Evolutionary conservation across 2,113 vertebrate species (phyloP).

Genomic region (Talpa occidentalis): DNA sequence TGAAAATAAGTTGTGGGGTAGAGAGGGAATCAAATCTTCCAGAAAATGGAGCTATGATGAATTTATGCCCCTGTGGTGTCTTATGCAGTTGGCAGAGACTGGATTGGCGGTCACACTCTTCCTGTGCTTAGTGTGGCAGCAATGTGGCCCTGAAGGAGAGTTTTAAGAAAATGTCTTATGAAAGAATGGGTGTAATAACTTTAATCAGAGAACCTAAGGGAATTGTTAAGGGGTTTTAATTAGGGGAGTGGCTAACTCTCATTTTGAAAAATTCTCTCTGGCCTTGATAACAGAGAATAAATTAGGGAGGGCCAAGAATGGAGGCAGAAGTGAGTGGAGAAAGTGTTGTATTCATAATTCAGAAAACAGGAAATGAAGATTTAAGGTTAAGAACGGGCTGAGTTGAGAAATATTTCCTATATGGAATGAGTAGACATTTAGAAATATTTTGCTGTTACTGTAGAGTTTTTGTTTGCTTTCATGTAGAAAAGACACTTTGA

Average conservation of each 20-base stretch:
- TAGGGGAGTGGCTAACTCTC: neutral
- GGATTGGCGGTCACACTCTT: neutral
- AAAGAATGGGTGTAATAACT: neutral
- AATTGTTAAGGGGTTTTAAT: conserved; percentile 52
- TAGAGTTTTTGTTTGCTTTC: neutral
- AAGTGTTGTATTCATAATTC: neutral
- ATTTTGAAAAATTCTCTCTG: conserved; percentile 18
- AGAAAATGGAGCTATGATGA: neutral
- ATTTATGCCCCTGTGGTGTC: neutral
- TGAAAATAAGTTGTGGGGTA: neutral
- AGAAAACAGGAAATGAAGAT: neutral
- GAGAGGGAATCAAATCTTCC: neutral
- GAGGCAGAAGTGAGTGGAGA: neutral
- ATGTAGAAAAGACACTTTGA: conserved; percentile 30
- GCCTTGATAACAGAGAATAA: neutral
- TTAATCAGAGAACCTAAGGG: neutral
- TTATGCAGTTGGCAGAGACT: neutral
- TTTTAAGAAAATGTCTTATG: neutral
- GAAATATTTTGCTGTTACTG: neutral
- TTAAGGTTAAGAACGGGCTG: neutral
- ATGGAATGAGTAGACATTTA: neutral
- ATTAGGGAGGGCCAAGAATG: neutral
- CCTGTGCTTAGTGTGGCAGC: neutral
- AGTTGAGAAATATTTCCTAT: neutral
- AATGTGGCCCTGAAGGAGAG: neutral